Evolutionary conservation across 2,888 invertebrate species (phyloP).

Genomic region (Lordiphosa andalusiaca): DNA sequence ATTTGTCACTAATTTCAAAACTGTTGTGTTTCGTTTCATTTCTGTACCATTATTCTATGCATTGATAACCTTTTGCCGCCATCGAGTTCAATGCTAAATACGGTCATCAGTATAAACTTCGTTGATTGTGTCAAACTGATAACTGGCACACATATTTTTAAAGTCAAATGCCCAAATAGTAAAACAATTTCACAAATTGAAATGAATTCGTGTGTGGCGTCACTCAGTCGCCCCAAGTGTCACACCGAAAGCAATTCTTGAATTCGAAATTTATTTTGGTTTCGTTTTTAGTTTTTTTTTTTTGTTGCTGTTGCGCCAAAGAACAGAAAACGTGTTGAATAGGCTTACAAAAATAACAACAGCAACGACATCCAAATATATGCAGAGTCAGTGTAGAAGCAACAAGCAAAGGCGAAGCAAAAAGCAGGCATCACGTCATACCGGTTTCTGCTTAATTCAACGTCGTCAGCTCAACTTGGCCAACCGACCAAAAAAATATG

Average conservation of each 20-base stretch:
- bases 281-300: slow-evolving; percentile 35
- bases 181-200: slow-evolving; percentile 12
- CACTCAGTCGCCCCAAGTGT: slow-evolving; percentile 32
- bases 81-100: slow-evolving; percentile 60
- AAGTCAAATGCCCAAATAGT: slow-evolving; percentile 2
- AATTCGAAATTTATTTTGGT: slow-evolving; percentile 40
- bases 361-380: slow-evolving; percentile 19
- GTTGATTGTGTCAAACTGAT: neutral
- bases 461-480: slow-evolving; percentile 43
- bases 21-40: neutral
- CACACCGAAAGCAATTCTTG: slow-evolving; percentile 7
- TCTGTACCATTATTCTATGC: neutral
- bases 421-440: slow-evolving; percentile 60
- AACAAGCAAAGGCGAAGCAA: slow-evolving; percentile 21
- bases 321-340: slow-evolving; percentile 53
- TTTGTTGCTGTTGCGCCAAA: slow-evolving; percentile 29
- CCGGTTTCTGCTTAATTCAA: slow-evolving; percentile 56
- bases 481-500: slow-evolving; percentile 48
- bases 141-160: too few species aligned
- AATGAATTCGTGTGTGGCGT: slow-evolving; percentile 30
- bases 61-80: slow-evolving; percentile 52
- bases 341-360: slow-evolving; percentile 28
- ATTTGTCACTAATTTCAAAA: slow-evolving; percentile 1
- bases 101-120: slow-evolving; percentile 36
- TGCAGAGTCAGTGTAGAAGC: slow-evolving; percentile 29